Evolutionary conservation across 2,797 vertebrate species (phyloP).

Genomic region (Furcifer pardalis): DNA sequence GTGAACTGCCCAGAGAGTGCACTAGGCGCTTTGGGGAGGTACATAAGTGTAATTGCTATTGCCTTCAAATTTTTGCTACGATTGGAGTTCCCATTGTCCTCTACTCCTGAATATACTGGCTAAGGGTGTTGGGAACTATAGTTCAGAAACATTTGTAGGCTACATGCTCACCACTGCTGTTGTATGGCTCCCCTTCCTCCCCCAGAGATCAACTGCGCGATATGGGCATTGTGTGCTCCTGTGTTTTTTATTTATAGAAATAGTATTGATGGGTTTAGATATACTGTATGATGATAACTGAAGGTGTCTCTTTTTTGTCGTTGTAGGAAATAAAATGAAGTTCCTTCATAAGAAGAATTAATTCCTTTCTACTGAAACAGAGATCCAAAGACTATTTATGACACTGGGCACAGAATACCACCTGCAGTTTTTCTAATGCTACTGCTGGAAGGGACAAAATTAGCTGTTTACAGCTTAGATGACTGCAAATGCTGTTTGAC

Average conservation of each 20-base stretch:
- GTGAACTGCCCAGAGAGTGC: no score
- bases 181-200: neutral
- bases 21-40: no score
- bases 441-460: slow-evolving; percentile 10
- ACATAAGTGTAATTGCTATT: no score
- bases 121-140: no score
- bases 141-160: no score
- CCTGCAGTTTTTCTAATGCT: neutral
- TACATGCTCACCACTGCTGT: neutral
- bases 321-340: slow-evolving; percentile 97
- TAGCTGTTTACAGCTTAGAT: neutral
- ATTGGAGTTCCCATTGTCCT: neutral
- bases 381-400: slow-evolving; percentile 43
- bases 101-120: neutral
- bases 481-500: slow-evolving; percentile 1
- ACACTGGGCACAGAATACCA: neutral
- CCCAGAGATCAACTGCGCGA: neutral
- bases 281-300: neutral
- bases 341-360: slow-evolving; percentile 99
- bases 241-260: neutral
- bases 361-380: slow-evolving; percentile 53
- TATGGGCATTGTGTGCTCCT: fast-evolving
- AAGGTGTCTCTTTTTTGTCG: slow-evolving; percentile 1
- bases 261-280: neutral
- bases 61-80: no score